A percentile compares a stretch with the other conserved stretches of the same genome.
Conservation (phyloP, 2,113 vertebrate genomes). For the Poeciliopsis occidentalis region DNA sequence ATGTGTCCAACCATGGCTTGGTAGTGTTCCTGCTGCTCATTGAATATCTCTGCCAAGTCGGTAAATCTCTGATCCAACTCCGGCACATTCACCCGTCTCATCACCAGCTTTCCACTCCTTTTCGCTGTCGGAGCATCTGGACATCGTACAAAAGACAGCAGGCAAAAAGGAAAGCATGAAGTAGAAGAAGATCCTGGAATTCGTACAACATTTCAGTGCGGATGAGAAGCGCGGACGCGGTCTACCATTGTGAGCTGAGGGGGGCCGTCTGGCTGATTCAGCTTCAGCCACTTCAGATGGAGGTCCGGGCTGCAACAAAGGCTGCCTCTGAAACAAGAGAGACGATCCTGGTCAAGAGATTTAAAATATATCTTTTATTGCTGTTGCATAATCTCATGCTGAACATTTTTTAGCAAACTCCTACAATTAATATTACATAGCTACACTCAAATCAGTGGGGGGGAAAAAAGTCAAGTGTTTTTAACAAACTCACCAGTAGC, state of each 20-base stretch:
- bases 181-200: not conserved
- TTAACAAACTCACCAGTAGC: not conserved
- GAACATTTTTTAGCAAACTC: not conserved
- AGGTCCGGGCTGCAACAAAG: slow-evolving; percentile 57
- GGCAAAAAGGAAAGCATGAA: not conserved
- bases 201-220: not conserved
- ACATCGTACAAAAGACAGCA: not conserved
- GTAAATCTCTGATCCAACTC: slow-evolving; percentile 70
- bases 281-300: slow-evolving; percentile 23
- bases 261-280: slow-evolving; percentile 63
- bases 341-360: not conserved
- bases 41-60: slow-evolving; percentile 69
- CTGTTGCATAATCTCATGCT: not conserved
- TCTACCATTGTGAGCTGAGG: slow-evolving; percentile 37
- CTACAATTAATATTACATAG: not conserved
- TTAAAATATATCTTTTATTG: not conserved
- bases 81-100: slow-evolving; percentile 64
- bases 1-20: slow-evolving; percentile 63
- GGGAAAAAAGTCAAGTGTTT: not conserved
- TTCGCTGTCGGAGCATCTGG: slow-evolving; percentile 19
- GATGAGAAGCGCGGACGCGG: not conserved
- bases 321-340: slow-evolving; percentile 69
- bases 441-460: not conserved
- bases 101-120: slow-evolving; percentile 47
- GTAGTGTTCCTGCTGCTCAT: slow-evolving; percentile 72